Evolutionary conservation across 2,797 vertebrate species (phyloP).

Genomic region (Corythornis leucogaster): DNA sequence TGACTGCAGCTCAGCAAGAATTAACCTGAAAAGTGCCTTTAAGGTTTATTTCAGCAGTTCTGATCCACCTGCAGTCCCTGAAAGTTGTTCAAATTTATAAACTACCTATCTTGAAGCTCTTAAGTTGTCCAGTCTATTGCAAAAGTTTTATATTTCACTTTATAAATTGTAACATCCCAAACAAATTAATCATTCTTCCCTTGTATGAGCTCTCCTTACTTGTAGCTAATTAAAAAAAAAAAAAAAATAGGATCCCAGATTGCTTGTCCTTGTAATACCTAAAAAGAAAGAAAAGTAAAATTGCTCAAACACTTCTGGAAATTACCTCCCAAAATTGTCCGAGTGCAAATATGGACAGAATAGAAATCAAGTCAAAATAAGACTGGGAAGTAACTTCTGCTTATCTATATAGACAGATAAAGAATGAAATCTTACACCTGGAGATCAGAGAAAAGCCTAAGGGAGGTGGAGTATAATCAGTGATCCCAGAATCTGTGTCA

Average conservation of each 20-base stretch:
- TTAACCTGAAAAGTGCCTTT: background rate
- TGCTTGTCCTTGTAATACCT: background rate
- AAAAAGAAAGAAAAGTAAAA: rapidly evolving
- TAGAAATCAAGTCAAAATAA: background rate
- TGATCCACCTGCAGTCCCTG: background rate
- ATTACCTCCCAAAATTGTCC: background rate
- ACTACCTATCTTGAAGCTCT: background rate
- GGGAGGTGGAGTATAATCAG: background rate
- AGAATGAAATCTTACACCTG: background rate
- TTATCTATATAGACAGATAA: constrained; percentile 10
- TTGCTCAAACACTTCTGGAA: background rate
- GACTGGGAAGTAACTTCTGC: background rate
- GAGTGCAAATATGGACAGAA: background rate
- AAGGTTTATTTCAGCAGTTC: background rate
- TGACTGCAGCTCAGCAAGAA: background rate
- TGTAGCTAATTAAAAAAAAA: background rate
- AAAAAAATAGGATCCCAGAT: background rate
- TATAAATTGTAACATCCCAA: background rate
- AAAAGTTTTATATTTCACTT: background rate
- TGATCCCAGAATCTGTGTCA: background rate
- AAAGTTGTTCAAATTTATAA: background rate
- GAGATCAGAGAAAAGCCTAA: background rate
- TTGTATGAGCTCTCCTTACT: background rate
- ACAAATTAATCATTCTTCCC: background rate
- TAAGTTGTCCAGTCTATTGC: background rate